Percentiles rank a stretch among this genome's conserved stretches.
Evolutionary conservation across 2,797 vertebrate species (phyloP).

Genomic region (Discoglossus pictus): DNA sequence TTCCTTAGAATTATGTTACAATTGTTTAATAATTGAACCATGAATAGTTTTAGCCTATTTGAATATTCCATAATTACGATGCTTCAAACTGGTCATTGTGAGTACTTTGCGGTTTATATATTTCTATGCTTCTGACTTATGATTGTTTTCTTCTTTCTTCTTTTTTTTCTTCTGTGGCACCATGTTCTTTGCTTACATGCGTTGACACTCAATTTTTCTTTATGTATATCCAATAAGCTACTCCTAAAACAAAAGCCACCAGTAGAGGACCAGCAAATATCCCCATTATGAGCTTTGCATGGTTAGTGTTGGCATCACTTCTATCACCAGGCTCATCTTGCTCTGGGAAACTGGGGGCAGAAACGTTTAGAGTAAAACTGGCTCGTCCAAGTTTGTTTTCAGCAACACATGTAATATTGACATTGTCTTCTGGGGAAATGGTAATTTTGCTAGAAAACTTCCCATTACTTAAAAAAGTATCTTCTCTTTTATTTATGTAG

Average conservation of each 20-base stretch:
- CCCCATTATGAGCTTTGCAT: constrained; percentile 86
- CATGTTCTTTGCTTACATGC: constrained; percentile 86
- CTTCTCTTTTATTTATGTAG: constrained; percentile 75
- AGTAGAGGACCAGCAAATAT: constrained; percentile 83
- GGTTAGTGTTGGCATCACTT: constrained; percentile 76
- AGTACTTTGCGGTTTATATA: constrained; percentile 40
- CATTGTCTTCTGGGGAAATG: constrained; percentile 81
- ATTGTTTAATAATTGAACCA: constrained; percentile 76
- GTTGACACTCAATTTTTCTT: constrained; percentile 86
- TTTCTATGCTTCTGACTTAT: constrained; percentile 85
- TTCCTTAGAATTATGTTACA: constrained; percentile 71
- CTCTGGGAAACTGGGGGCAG: constrained; percentile 77
- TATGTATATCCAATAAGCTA: constrained; percentile 88
- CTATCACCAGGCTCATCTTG: constrained; percentile 72
- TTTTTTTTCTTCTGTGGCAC: constrained; percentile 91
- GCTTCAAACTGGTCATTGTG: constrained; percentile 74
- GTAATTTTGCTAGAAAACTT: constrained; percentile 83
- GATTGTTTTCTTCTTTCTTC: constrained; percentile 91
- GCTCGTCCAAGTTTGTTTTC: constrained; percentile 84
- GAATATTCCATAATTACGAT: constrained; percentile 80
- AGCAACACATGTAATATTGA: constrained; percentile 86
- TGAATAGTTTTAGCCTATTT: constrained; percentile 76
- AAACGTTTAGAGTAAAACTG: constrained; percentile 79
- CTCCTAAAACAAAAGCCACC: constrained; percentile 76
- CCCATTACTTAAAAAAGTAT: constrained; percentile 73